These are phyloP conservation scores for Halictus ligatus DNA, from an alignment of 2,888 invertebrate genomes.

Conservation along the genomic window DNA sequence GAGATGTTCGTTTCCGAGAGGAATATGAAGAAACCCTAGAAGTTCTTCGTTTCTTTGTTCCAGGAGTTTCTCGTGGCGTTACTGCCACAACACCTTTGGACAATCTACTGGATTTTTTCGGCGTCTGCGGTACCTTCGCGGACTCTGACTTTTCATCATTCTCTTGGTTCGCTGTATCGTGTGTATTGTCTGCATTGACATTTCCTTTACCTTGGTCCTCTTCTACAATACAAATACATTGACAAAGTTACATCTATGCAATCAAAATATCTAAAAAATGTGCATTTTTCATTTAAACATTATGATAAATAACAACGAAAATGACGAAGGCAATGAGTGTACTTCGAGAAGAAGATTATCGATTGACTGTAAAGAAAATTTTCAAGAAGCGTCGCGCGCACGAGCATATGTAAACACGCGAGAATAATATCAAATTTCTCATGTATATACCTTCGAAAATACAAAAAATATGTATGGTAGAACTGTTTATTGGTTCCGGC, in stretches of 20 bases:
- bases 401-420: conserved; percentile 38
- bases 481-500: not conserved
- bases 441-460: not conserved
- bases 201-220: conserved; percentile 50
- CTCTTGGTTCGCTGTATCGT: conserved; percentile 61
- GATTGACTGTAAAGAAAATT: not conserved
- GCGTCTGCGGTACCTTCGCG: conserved; percentile 66
- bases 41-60: conserved; percentile 66
- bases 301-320: not conserved
- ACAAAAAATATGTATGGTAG: not conserved
- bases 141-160: conserved; percentile 73
- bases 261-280: not conserved
- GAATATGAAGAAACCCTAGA: conserved; percentile 54
- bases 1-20: conserved; percentile 55
- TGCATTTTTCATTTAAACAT: not conserved
- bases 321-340: not conserved
- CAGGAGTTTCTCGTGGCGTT: conserved; percentile 66
- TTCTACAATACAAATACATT: conserved; percentile 21
- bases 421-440: conserved; percentile 21
- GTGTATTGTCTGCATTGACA: conserved; percentile 64
- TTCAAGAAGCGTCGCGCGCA: conserved; percentile 32
- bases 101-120: conserved; percentile 77
- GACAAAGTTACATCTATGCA: not conserved
- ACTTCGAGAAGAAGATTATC: not conserved
- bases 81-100: conserved; percentile 72